Evolutionary conservation across 2,888 invertebrate genomes (phyloP).

Genomic region (Drosophila nigricruria): DNA sequence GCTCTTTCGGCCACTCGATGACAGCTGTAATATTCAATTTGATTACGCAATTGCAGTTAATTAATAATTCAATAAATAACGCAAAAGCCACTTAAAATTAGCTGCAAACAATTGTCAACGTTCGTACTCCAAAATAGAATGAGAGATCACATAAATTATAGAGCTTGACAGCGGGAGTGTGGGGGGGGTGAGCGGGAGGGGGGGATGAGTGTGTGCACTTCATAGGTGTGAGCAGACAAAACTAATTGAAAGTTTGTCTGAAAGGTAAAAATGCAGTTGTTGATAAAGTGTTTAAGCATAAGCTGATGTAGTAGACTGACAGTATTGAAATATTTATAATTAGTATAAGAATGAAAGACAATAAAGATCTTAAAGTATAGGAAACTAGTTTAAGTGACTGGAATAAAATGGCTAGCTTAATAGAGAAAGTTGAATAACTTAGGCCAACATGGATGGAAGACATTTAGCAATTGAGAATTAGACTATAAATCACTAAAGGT

Average conservation of each 20-base stretch:
- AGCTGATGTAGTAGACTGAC: too few species aligned
- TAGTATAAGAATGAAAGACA: too few species aligned
- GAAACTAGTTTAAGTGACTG: too few species aligned
- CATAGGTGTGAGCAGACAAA: background rate
- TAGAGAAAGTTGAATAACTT: too few species aligned
- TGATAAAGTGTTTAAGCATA: background rate
- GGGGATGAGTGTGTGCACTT: too few species aligned
- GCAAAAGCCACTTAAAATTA: slow-evolving; percentile 66
- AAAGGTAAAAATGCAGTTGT: background rate
- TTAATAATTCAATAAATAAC: slow-evolving; percentile 77
- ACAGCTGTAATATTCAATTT: slow-evolving; percentile 74
- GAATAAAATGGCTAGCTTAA: too few species aligned
- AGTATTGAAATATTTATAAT: background rate
- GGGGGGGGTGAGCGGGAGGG: too few species aligned
- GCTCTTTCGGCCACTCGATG: slow-evolving; percentile 53
- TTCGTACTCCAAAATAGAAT: slow-evolving; percentile 10
- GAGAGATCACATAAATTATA: slow-evolving; percentile 50
- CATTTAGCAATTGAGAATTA: too few species aligned
- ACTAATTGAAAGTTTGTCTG: slow-evolving; percentile 14
- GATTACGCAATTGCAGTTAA: slow-evolving; percentile 73
- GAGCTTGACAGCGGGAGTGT: slow-evolving; percentile 37
- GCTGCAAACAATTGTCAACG: slow-evolving; percentile 62
- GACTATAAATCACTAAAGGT: too few species aligned
- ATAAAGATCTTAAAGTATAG: too few species aligned
- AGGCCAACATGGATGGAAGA: too few species aligned